phyloP scores from a whole-genome alignment of 1,140 invertebrate species.

The Polypedilum pembai region DNA sequence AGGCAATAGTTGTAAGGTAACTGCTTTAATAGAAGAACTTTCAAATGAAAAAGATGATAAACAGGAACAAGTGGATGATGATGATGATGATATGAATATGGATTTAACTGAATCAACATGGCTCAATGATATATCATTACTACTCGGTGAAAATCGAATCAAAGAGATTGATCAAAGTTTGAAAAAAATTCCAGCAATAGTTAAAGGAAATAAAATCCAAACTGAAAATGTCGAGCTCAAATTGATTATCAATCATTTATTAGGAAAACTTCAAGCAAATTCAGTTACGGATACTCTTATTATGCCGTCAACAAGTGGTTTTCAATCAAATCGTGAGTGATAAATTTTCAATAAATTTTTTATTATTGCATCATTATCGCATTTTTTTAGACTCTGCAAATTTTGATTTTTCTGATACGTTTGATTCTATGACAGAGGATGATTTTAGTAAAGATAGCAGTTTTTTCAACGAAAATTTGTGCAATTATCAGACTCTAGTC shows the following conservation, averaged over 20 bases:
- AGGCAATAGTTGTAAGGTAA: too few relatives aligned
- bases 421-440: not conserved
- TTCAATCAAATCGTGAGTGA: too few relatives aligned
- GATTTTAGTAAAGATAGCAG: too few relatives aligned
- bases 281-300: not conserved
- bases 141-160: not conserved
- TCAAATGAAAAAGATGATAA: not conserved
- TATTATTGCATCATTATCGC: not conserved
- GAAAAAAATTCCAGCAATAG: not conserved
- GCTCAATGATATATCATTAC: not conserved
- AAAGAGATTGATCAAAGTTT: slow-evolving; percentile 10
- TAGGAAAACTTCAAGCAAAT: not conserved
- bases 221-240: slow-evolving; percentile 22
- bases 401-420: not conserved
- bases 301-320: too few relatives aligned
- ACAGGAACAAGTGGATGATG: not conserved
- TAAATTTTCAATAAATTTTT: too few relatives aligned
- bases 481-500: too few relatives aligned
- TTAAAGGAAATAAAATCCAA: not conserved
- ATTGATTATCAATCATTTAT: slow-evolving; percentile 11
- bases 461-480: too few relatives aligned
- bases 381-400: not conserved
- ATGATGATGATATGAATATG: not conserved
- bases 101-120: not conserved
- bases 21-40: too few relatives aligned